Percentiles rank a stretch among this genome's conserved stretches.
These are phyloP conservation scores for Anarrhichthys ocellatus DNA, from an alignment of 2,113 vertebrate species.

Conservation along the genomic window DNA sequence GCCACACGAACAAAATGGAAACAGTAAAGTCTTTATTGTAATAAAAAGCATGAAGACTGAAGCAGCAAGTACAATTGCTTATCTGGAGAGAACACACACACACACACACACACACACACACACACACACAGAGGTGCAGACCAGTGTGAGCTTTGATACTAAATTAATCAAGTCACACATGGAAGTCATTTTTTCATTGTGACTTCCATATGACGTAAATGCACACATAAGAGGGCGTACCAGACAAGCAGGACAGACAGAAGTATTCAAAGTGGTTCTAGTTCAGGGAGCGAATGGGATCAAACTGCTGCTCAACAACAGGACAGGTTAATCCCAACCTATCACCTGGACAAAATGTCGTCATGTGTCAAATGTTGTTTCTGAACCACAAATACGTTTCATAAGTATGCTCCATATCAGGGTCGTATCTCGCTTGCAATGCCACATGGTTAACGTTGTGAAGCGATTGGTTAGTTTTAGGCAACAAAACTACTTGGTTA, in stretches of 20 bases:
- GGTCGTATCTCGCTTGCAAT: too few relatives aligned
- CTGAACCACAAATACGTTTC: too few relatives aligned
- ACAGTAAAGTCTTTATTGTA: background rate
- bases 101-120: conserved; percentile 15
- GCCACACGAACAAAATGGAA: background rate
- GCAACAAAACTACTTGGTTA: too few relatives aligned
- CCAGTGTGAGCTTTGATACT: background rate
- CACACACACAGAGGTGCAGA: background rate
- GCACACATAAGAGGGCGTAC: too few relatives aligned
- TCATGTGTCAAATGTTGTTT: too few relatives aligned
- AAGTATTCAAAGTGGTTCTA: background rate
- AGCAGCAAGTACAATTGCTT: background rate
- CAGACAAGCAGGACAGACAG: background rate
- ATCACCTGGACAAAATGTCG: too few relatives aligned
- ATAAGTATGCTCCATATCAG: too few relatives aligned
- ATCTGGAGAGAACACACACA: background rate
- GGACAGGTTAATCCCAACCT: background rate
- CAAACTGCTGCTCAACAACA: background rate
- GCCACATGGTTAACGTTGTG: too few relatives aligned
- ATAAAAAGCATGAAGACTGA: background rate
- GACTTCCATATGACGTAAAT: background rate
- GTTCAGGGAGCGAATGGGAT: background rate
- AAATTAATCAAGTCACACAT: background rate
- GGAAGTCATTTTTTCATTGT: too few relatives aligned
- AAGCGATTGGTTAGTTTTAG: too few relatives aligned